Percentiles rank a stretch among this genome's conserved stretches.
Conservation (phyloP, 2,888 invertebrate genomes). For the Tenthredo livida region DNA sequence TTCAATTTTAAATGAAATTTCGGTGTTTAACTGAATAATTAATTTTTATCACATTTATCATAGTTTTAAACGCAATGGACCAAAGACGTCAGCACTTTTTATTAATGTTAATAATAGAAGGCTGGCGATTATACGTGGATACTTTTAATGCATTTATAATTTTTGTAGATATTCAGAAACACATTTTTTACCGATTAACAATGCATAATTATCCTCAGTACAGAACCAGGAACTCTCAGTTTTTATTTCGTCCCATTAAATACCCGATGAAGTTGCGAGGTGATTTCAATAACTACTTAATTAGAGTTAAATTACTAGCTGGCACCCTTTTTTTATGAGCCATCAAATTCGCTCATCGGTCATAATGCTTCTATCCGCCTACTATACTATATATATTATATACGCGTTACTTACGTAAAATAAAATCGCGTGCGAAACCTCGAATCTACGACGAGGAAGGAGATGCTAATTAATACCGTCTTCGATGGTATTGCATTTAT, state of each 20-base stretch:
- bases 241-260: not conserved
- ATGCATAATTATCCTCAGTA: not conserved
- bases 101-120: not conserved
- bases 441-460: not conserved
- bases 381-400: too few relatives aligned
- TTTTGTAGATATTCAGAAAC: not conserved
- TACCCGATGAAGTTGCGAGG: not conserved
- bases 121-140: not conserved
- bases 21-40: too few relatives aligned
- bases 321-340: not conserved
- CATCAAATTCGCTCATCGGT: not conserved
- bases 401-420: not conserved
- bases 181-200: not conserved
- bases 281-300: conserved; percentile 18
- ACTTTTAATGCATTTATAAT: not conserved
- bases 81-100: not conserved
- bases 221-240: not conserved
- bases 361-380: not conserved
- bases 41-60: not conserved
- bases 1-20: not conserved
- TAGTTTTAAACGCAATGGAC: not conserved
- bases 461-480: not conserved
- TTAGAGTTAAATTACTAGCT: conserved; percentile 8
- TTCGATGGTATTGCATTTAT: not conserved
- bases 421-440: not conserved